phyloP scores from a whole-genome alignment of 2,888 invertebrate species.

The Pristionchus fissidentatus region DNA sequence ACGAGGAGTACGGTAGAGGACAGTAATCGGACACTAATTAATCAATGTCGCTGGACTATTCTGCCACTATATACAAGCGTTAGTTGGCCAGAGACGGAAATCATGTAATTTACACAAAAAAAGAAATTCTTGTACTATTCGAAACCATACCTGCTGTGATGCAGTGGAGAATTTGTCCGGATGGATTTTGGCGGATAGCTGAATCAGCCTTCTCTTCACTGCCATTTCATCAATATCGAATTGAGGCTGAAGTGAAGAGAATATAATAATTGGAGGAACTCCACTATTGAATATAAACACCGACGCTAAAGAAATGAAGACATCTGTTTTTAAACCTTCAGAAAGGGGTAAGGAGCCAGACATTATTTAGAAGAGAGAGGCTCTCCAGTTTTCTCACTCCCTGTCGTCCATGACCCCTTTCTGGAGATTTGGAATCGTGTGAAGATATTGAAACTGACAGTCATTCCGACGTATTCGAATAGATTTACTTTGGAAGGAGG shows the following conservation, averaged over 20 bases:
- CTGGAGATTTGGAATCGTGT: too few relatives aligned
- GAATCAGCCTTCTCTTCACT: constrained; percentile 50
- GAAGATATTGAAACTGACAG: constrained; percentile 47
- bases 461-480: constrained; percentile 63
- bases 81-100: constrained; percentile 78
- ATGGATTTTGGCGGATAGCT: constrained; percentile 57
- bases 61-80: background rate
- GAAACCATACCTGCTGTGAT: constrained; percentile 79
- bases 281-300: too few relatives aligned
- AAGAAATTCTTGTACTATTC: background rate
- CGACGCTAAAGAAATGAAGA: too few relatives aligned
- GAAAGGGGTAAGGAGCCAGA: too few relatives aligned
- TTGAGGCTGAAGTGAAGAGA: background rate
- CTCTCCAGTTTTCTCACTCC: too few relatives aligned
- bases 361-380: too few relatives aligned
- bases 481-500: constrained; percentile 53
- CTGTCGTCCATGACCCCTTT: too few relatives aligned
- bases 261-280: too few relatives aligned
- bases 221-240: constrained; percentile 22
- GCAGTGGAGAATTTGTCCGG: constrained; percentile 64
- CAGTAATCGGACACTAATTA: background rate
- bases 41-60: background rate
- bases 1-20: too few relatives aligned
- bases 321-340: too few relatives aligned
- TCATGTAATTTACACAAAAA: too few relatives aligned